These are phyloP conservation scores for Bubo bubo DNA, from an alignment of 2,113 vertebrate genomes.

Conservation along the genomic window DNA sequence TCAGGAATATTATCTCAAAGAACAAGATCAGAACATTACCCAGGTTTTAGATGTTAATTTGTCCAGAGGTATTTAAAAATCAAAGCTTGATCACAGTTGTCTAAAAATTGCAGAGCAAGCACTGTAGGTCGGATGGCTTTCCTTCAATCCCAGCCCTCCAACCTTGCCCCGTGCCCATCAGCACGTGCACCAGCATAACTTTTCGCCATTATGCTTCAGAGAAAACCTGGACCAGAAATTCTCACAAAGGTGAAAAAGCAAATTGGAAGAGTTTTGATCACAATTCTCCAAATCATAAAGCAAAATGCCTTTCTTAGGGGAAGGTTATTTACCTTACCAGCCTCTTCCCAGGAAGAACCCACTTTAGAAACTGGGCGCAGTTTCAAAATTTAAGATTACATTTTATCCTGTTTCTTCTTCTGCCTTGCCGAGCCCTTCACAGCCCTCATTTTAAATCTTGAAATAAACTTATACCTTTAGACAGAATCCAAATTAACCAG, in stretches of 20 bases:
- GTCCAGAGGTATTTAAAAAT: background rate
- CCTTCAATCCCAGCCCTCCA: background rate
- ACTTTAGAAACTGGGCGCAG: background rate
- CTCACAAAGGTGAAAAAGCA: background rate
- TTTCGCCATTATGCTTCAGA: accelerated
- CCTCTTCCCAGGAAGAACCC: background rate
- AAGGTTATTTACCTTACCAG: background rate
- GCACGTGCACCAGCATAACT: background rate
- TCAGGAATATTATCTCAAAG: constrained; percentile 21
- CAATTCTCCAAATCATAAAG: background rate
- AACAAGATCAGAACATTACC: background rate
- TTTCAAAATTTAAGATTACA: background rate
- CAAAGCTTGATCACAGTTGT: background rate
- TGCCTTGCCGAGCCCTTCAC: background rate
- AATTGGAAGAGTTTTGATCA: background rate
- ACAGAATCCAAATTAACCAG: constrained; percentile 26
- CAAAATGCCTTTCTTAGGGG: background rate
- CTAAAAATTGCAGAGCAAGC: background rate
- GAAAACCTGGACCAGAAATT: background rate
- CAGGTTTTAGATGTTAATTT: constrained; percentile 3
- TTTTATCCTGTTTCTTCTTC: background rate
- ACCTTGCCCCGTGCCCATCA: background rate
- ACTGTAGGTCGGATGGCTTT: background rate
- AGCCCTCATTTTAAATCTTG: background rate
- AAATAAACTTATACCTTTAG: background rate